A percentile compares a stretch with the other conserved stretches of the same genome.
These are phyloP conservation scores for Hirtodrosophila alboralis DNA, from an alignment of 2,888 invertebrate genomes.

Conservation along the genomic window DNA sequence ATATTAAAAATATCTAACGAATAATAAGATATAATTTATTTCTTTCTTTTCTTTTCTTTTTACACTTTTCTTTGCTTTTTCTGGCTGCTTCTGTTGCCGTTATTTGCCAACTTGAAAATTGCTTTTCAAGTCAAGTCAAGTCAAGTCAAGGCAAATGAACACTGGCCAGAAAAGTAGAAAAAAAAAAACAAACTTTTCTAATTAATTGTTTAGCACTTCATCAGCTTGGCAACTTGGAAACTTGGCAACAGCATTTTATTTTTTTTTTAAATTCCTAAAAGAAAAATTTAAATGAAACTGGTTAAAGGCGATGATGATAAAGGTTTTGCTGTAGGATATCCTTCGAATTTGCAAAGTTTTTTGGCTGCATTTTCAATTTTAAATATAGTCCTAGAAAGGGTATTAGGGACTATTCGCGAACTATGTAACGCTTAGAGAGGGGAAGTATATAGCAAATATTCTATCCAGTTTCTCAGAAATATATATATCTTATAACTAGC, in stretches of 20 bases:
- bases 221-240: constrained; percentile 31
- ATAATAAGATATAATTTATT: too few relatives aligned
- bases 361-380: too few relatives aligned
- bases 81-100: constrained; percentile 22
- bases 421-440: too few relatives aligned
- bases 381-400: too few relatives aligned
- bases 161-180: constrained; percentile 17
- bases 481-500: too few relatives aligned
- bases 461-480: too few relatives aligned
- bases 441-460: too few relatives aligned
- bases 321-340: constrained; percentile 1
- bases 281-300: constrained; percentile 27
- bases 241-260: neutral
- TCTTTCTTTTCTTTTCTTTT: neutral
- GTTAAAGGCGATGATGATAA: constrained; percentile 7
- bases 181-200: constrained; percentile 63
- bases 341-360: constrained; percentile 23
- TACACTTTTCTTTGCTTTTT: constrained; percentile 6
- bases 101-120: constrained; percentile 42
- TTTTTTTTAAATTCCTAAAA: constrained; percentile 11
- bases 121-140: constrained; percentile 34
- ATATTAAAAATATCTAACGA: too few relatives aligned
- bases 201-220: constrained; percentile 78
- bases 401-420: too few relatives aligned
- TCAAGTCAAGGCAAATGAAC: constrained; percentile 7